Evolutionary conservation across 2,797 vertebrate species (phyloP).

Genomic region (Brotula barbata): DNA sequence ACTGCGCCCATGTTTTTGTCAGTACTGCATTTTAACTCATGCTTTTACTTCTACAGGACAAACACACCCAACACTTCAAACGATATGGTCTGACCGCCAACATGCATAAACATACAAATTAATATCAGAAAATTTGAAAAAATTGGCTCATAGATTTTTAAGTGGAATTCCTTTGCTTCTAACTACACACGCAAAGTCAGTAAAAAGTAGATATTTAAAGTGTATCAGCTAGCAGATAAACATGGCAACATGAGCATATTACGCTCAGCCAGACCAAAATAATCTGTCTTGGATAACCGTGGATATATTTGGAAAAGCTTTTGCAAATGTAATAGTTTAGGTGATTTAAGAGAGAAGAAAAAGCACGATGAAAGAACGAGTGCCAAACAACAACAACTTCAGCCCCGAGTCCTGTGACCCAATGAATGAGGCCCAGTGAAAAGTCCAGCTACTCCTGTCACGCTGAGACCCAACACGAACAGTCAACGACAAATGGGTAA

Average conservation of each 20-base stretch:
- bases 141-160: too few species aligned
- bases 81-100: background rate
- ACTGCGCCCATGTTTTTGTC: too few species aligned
- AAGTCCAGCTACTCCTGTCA: background rate
- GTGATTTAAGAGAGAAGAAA: background rate
- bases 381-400: constrained; percentile 2
- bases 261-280: background rate
- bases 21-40: too few species aligned
- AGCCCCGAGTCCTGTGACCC: too few species aligned
- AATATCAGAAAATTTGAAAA: too few species aligned
- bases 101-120: too few species aligned
- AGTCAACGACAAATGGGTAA: constrained; percentile 9
- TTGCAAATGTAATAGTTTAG: too few species aligned
- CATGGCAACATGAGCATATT: background rate
- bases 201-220: too few species aligned
- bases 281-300: background rate
- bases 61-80: background rate
- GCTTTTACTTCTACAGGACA: too few species aligned
- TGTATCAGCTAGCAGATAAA: background rate
- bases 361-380: background rate
- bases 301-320: background rate
- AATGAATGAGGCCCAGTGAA: background rate
- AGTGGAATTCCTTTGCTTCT: too few species aligned
- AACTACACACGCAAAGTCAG: background rate
- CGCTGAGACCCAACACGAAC: constrained; percentile 9